phyloP scores from a whole-genome alignment of 2,888 invertebrate species.

The Odontomyia ornata region DNA sequence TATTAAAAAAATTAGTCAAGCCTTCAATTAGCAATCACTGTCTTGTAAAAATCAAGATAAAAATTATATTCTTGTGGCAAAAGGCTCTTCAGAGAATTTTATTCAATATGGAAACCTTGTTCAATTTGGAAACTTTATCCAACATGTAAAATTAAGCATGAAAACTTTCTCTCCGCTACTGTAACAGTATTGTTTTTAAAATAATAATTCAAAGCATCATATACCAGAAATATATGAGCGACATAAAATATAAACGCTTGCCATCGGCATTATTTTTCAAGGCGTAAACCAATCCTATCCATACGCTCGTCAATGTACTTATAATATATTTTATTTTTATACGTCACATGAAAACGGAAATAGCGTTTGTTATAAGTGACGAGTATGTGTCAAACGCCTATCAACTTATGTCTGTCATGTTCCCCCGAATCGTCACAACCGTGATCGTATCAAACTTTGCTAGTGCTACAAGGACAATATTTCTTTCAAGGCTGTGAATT shows the following conservation, averaged over 20 bases:
- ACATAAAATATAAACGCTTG: constrained; percentile 45
- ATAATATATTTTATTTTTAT: background rate
- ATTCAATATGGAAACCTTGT: too few species aligned
- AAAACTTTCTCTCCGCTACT: too few species aligned
- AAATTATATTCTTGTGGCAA: too few species aligned
- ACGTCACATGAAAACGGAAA: background rate
- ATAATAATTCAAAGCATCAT: background rate
- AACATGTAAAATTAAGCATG: too few species aligned
- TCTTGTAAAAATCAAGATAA: too few species aligned
- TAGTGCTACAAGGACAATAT: constrained; percentile 33
- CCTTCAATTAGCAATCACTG: too few species aligned
- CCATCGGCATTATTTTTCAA: constrained; percentile 38
- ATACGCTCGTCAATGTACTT: background rate
- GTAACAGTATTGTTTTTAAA: background rate
- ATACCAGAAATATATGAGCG: constrained; percentile 39
- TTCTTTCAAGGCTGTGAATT: constrained; percentile 36
- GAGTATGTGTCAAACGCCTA: constrained; percentile 42
- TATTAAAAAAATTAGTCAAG: too few species aligned
- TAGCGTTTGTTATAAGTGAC: constrained; percentile 29
- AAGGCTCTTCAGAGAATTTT: too few species aligned
- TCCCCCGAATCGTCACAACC: constrained; percentile 22
- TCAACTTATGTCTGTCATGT: constrained; percentile 33
- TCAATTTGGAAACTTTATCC: too few species aligned
- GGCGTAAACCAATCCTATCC: background rate
- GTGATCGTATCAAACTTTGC: background rate